phyloP scores from a whole-genome alignment of 2,113 vertebrate genomes.

The Cyrtonyx montezumae region DNA sequence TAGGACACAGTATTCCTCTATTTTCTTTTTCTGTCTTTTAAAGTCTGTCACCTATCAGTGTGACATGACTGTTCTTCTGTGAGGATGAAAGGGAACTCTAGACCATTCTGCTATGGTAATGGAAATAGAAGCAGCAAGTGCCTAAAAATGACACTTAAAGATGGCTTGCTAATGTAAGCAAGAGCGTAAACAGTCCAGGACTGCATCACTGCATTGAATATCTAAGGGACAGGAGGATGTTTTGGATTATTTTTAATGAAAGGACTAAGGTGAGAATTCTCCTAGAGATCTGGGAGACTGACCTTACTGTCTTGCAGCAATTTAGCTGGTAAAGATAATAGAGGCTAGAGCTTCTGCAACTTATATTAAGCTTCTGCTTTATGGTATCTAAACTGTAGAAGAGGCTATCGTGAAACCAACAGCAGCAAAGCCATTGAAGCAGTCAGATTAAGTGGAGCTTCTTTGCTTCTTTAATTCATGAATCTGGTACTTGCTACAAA shows the following conservation, averaged over 20 bases:
- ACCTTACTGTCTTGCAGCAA: not conserved
- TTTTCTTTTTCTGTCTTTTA: not conserved
- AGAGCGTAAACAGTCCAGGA: not conserved
- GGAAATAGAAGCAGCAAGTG: not conserved
- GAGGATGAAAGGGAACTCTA: not conserved
- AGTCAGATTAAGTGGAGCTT: not conserved
- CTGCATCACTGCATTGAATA: not conserved
- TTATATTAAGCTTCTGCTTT: not conserved
- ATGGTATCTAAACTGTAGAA: not conserved
- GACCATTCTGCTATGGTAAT: not conserved
- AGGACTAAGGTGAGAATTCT: not conserved
- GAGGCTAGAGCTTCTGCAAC: not conserved
- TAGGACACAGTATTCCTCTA: not conserved
- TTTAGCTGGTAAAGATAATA: not conserved
- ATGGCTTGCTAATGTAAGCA: not conserved
- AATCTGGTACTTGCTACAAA: not conserved
- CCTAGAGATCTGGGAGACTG: not conserved
- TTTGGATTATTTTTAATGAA: not conserved
- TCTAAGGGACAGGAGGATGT: not conserved
- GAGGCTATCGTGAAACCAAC: not conserved
- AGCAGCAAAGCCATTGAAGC: not conserved
- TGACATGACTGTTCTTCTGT: not conserved
- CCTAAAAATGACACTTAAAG: not conserved
- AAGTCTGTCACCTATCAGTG: not conserved
- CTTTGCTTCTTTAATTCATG: conserved; percentile 20